Evolutionary conservation across 2,888 invertebrate genomes (phyloP), one percentile per base, ranked within the genome.

Genomic region (Caradrina kadenii): DNA sequence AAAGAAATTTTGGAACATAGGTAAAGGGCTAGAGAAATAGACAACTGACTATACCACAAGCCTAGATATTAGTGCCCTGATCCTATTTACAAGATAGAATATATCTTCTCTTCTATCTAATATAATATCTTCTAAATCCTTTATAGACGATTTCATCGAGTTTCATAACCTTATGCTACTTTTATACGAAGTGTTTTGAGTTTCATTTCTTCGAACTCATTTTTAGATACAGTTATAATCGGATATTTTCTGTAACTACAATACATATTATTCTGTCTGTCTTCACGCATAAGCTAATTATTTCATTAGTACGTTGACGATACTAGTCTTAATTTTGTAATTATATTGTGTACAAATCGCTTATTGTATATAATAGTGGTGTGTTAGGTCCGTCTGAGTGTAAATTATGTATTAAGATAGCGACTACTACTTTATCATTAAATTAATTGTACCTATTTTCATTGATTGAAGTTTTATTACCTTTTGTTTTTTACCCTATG

Each of bases 391-490:
- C 74, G 82, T 90, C 86, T 88, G 91, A 87, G 92, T 93, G 93
- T 93, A 93, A 85, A 92, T 93, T 83, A 82, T 87, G 89, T 91
- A 89, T 86, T 85, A 90, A 88, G 84, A 84, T 87, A 84, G 81
- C 53, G 65, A 73, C 49, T 71, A 88, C 87, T 90, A 89, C 89
- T 89, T 88, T 91, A 92, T 93, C 93, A 94, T 93, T 94, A 94
- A 94, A 94, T 90, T 94, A 94, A 94, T 90, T 92, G 89, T 91
- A 93, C 91, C 92, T 94, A 94, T 94, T 94, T 94, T 94, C 93
- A 92, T 86, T 80, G 64, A 54, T 73, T 82, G 88, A 77, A 85
- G 89, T 92, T 92, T 92, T 85, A 85, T 86, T 87, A 54, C 11
- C 56, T 7, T 26, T 15, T 19, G 10, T 42, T 22, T 52, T 15